A percentile compares a stretch with the other conserved stretches of the same genome.
These are phyloP conservation scores for Ceyx erithaca DNA, from an alignment of 2,797 vertebrate species.

Conservation along the genomic window DNA sequence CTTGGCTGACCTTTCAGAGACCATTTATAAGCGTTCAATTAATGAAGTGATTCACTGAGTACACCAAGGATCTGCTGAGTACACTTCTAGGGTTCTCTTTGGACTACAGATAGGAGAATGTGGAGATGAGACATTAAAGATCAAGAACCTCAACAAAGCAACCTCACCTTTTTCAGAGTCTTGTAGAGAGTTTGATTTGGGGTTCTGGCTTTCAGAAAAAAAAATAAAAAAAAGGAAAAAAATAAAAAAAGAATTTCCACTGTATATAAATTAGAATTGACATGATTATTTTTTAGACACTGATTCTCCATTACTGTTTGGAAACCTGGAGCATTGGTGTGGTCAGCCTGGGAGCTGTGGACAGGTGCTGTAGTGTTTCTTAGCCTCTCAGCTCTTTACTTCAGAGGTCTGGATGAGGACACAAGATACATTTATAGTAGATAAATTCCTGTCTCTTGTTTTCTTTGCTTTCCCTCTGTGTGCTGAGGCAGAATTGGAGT, in stretches of 20 bases:
- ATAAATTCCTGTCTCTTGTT: not conserved
- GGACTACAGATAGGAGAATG: not conserved
- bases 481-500: not conserved
- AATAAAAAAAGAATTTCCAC: not conserved
- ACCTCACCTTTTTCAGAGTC: not conserved
- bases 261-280: not conserved
- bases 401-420: not conserved
- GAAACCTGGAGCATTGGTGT: not conserved
- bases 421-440: not conserved
- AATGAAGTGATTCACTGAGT: not conserved
- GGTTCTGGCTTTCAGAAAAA: not conserved
- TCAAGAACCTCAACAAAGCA: not conserved
- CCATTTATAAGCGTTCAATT: not conserved
- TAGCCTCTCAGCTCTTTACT: not conserved
- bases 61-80: not conserved
- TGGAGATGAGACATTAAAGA: not conserved
- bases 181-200: not conserved
- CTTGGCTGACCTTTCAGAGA: constrained; percentile 1
- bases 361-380: not conserved
- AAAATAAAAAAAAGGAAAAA: not conserved
- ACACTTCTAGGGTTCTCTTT: not conserved
- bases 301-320: not conserved
- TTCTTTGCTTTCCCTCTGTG: not conserved
- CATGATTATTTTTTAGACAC: not conserved
- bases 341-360: not conserved